Base-by-base conservation (phyloP, 2,888 invertebrate species). In the Polyommatus icarus region DNA sequence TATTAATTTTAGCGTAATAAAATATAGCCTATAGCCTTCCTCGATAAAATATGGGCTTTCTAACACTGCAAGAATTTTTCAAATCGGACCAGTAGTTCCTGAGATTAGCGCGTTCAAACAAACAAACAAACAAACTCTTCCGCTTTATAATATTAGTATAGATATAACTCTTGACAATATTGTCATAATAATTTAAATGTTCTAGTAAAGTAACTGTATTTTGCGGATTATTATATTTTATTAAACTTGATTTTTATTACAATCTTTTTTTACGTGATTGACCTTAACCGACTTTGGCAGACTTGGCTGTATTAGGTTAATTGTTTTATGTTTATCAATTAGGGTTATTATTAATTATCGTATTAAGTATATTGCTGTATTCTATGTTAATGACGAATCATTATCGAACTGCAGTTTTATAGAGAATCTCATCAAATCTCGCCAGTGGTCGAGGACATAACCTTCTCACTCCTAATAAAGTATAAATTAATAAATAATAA, bases 281-380 rank as follows among this genome's bases (percentile, higher is more conserved):
- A 67, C 67, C 67, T 67, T 67, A 67, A 67, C 67, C 67, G 67
- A 67, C 67, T 67, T 67, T 32, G n/a, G n/a, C n/a, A n/a, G n/a
- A n/a, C n/a, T n/a, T n/a, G 29, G 15, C 15, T 32, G 67, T 67
- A 67, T 67, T 29, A 29, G 67, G 29, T 76, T 57, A 76, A 36
- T 32, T 32, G 59, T n/a, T 76, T 59, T 18, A 36, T 29, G 20
- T 57, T 67, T 67, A 32, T 32, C 29, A 32, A 67, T 67, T 32
- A 67, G 15, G 7, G 12, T 29, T 29, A 67, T 29, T 67, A 67
- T 67, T 29, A 29, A 67, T 67, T 29, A 67, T 15, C 67, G 29
- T 67, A 67, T 10, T 46, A n/a, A n/a, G n/a, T n/a, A 36, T 12
- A 12, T 61, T 24, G 15, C 67, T 67, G 29, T 67, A 67, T 67